Evolutionary conservation across 1,140 invertebrate species (phyloP).

Genomic region (Ips nitidus): DNA sequence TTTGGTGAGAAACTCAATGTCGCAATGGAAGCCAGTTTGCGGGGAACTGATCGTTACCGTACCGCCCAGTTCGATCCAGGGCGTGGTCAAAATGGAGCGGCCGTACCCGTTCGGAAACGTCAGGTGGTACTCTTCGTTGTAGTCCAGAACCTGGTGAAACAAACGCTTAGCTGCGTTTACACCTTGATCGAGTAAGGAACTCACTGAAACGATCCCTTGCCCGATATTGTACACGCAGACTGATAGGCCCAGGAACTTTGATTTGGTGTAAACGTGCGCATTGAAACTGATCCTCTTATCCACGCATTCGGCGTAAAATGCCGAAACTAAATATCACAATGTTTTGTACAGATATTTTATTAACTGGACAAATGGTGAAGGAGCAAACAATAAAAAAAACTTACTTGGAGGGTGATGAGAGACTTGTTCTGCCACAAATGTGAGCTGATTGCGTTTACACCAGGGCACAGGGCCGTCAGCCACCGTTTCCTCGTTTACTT

Average conservation of each 20-base stretch:
- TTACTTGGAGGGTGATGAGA: constrained; percentile 97
- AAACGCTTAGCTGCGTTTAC: neutral
- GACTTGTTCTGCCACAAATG: constrained; percentile 97
- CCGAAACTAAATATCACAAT: constrained; percentile 70
- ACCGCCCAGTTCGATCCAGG: constrained; percentile 96
- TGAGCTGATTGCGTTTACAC: constrained; percentile 77
- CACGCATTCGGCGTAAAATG: constrained; percentile 95
- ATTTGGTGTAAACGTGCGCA: constrained; percentile 96
- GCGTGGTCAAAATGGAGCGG: constrained; percentile 91
- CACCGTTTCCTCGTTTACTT: constrained; percentile 52
- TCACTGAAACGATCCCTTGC: constrained; percentile 70
- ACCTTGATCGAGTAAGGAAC: neutral
- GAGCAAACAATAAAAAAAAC: constrained; percentile 28
- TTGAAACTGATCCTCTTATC: constrained; percentile 88
- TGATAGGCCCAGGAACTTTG: constrained; percentile 94
- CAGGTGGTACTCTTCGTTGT: constrained; percentile 89
- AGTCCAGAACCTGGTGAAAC: constrained; percentile 64
- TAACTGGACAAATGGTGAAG: no score
- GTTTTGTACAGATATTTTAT: no score
- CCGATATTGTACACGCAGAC: constrained; percentile 90
- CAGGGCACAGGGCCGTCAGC: constrained; percentile 80
- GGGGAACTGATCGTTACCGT: constrained; percentile 83
- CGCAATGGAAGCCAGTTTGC: constrained; percentile 86
- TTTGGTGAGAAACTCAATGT: constrained; percentile 93
- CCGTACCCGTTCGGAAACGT: constrained; percentile 97